These are phyloP conservation scores for Quiscalus mexicanus DNA, from an alignment of 2,113 vertebrate species.

Conservation along the genomic window DNA sequence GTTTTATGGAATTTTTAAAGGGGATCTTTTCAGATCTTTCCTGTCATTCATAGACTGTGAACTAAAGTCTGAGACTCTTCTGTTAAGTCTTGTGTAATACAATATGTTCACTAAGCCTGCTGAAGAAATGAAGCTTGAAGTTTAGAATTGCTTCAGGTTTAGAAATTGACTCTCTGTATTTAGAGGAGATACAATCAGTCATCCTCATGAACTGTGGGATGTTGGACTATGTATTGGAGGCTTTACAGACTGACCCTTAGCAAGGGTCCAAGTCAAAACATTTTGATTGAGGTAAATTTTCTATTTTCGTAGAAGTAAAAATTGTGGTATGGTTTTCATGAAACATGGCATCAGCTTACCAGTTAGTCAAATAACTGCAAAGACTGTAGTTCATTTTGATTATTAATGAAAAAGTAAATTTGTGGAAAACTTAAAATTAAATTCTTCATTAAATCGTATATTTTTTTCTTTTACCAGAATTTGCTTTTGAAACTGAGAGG, in stretches of 20 bases:
- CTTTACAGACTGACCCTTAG: not conserved
- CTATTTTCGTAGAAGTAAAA: not conserved
- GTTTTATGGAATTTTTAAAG: not conserved
- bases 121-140: not conserved
- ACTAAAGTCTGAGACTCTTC: not conserved
- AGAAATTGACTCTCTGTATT: not conserved
- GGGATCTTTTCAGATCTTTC: not conserved
- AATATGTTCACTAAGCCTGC: not conserved
- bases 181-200: not conserved
- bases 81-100: not conserved
- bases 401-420: not conserved
- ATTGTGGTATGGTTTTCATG: not conserved
- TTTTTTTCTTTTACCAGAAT: not conserved
- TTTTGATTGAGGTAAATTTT: not conserved
- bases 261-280: not conserved
- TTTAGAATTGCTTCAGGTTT: not conserved
- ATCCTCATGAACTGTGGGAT: not conserved
- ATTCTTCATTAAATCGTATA: not conserved
- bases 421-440: not conserved
- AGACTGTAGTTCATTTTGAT: not conserved
- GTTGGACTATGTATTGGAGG: not conserved
- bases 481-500: not conserved
- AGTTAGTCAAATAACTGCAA: not conserved
- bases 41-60: not conserved
- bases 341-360: not conserved